Percentiles rank a stretch among this genome's conserved stretches.
Conservation (phyloP, 2,113 vertebrate genomes). For the Callocephalon fimbriatum region DNA sequence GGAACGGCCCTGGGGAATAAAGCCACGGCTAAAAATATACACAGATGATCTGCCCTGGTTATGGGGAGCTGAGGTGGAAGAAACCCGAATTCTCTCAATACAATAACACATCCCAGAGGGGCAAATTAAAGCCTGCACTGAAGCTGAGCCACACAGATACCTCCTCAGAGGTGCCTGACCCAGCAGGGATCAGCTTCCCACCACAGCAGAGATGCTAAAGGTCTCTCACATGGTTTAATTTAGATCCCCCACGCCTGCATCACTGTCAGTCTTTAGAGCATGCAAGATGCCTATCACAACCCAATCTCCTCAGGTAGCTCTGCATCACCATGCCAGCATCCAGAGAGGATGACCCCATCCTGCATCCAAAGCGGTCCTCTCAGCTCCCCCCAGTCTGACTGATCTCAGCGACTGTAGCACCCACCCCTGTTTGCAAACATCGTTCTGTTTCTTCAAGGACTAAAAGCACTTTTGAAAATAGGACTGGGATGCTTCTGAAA, state of each 20-base stretch:
- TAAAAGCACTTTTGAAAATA: not conserved
- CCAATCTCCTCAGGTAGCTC: accelerated
- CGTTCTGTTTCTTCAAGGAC: not conserved
- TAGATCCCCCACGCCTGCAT: not conserved
- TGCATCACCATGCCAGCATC: not conserved
- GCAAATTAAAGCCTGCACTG: not conserved
- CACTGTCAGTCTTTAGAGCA: not conserved
- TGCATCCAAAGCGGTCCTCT: accelerated
- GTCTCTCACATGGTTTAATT: not conserved
- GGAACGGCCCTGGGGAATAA: not conserved
- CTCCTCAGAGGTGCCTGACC: not conserved
- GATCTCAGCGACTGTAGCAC: accelerated
- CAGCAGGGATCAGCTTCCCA: not conserved
- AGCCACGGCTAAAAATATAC: not conserved
- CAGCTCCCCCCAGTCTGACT: accelerated
- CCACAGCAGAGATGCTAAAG: accelerated
- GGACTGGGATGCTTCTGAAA: not conserved
- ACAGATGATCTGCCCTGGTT: not conserved
- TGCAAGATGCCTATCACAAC: accelerated
- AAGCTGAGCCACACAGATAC: not conserved
- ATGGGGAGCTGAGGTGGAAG: not conserved
- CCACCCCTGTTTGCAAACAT: not conserved
- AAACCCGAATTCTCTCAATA: not conserved
- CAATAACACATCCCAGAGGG: not conserved
- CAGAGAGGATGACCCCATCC: accelerated